Conservation (phyloP, 1,140 invertebrate genomes). For the Drosophila sp. region DNA sequence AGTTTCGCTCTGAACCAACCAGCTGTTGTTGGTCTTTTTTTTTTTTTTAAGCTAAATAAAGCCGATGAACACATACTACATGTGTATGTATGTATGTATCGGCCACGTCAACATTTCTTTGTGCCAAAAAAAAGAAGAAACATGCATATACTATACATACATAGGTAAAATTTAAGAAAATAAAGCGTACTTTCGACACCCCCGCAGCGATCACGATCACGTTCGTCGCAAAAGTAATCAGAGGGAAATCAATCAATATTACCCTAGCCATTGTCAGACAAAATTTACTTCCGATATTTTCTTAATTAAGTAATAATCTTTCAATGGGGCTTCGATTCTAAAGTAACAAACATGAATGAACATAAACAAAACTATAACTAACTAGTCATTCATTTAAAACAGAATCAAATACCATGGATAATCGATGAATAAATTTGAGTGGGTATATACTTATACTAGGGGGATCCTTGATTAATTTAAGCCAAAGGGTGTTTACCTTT, state of each 20-base stretch:
- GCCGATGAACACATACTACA: slow-evolving; percentile 15
- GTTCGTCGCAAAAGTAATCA: neutral
- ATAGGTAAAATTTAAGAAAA: neutral
- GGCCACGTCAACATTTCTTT: slow-evolving; percentile 12
- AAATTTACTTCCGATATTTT: neutral
- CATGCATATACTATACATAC: neutral
- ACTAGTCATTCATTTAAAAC: no score
- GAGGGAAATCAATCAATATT: slow-evolving; percentile 1
- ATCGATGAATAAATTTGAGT: no score
- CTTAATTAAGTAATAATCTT: neutral
- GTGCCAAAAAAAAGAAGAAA: slow-evolving; percentile 12
- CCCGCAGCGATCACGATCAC: neutral
- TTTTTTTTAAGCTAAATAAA: slow-evolving; percentile 14
- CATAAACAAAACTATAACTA: neutral
- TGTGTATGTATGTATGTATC: neutral
- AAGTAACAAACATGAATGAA: neutral
- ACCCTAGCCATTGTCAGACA: neutral
- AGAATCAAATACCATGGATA: no score
- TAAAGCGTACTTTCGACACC: neutral
- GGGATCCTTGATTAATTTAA: no score
- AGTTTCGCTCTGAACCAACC: neutral
- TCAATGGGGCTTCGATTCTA: neutral
- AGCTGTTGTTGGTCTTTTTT: slow-evolving; percentile 14
- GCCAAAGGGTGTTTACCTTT: no score
- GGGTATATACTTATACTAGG: no score